Percentiles rank a stretch among this genome's conserved stretches.
Evolutionary conservation across 2,888 invertebrate species (phyloP).

Genomic region (Brenthis ino): DNA sequence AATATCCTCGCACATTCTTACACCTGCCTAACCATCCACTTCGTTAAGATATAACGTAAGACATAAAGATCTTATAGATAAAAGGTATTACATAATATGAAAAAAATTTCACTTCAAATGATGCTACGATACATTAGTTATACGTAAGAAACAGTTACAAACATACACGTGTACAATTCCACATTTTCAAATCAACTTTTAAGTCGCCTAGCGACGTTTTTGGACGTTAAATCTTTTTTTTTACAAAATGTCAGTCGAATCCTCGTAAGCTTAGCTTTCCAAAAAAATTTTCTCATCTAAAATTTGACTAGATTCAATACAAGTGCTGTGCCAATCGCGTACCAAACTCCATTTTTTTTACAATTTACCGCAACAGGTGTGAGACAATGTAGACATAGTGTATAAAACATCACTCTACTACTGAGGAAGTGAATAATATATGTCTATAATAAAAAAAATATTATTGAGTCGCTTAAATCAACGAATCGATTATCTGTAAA

Average conservation of each 20-base stretch:
- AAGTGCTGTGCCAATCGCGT: slow-evolving; percentile 67
- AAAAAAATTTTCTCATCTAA: slow-evolving; percentile 53
- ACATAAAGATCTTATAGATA: slow-evolving; percentile 77
- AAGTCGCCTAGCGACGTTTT: slow-evolving; percentile 72
- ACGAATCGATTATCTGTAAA: slow-evolving; percentile 61
- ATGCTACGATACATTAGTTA: slow-evolving; percentile 62
- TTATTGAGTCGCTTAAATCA: slow-evolving; percentile 61
- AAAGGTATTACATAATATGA: slow-evolving; percentile 75
- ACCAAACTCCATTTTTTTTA: slow-evolving; percentile 58
- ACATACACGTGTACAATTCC: slow-evolving; percentile 71
- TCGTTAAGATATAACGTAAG: slow-evolving; percentile 77
- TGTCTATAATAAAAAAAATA: slow-evolving; percentile 63
- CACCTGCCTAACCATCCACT: slow-evolving; percentile 78
- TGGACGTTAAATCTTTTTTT: slow-evolving; percentile 66
- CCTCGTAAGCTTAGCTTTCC: slow-evolving; percentile 65
- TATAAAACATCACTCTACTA: slow-evolving; percentile 59
- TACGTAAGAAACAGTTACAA: slow-evolving; percentile 61
- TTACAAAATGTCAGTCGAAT: slow-evolving; percentile 74
- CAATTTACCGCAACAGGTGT: slow-evolving; percentile 35
- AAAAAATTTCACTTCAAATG: slow-evolving; percentile 67
- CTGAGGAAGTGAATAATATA: slow-evolving; percentile 73
- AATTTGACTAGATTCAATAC: slow-evolving; percentile 82
- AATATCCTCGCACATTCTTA: slow-evolving; percentile 78
- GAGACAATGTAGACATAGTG: slow-evolving; percentile 33
- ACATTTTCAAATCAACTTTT: slow-evolving; percentile 74